A percentile compares a stretch with the other conserved stretches of the same genome.
phyloP scores from a whole-genome alignment of 2,113 vertebrate genomes.

The Pyxicephalus adspersus region DNA sequence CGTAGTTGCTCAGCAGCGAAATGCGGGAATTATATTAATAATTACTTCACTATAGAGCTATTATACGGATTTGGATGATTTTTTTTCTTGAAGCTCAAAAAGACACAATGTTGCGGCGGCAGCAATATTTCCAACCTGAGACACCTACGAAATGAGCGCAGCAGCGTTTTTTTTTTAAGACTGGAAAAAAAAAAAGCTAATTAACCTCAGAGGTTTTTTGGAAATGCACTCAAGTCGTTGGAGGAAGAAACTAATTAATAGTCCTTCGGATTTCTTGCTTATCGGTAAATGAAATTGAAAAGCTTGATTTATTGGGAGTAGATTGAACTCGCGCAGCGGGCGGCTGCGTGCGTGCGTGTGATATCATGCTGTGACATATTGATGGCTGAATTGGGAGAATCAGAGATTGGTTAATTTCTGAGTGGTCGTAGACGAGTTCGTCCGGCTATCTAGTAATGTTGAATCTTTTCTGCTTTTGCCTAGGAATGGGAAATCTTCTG shows the following conservation, averaged over 20 bases:
- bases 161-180: neutral
- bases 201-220: constrained; percentile 43
- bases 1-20: neutral
- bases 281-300: constrained; percentile 36
- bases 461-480: no score
- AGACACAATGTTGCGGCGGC: constrained; percentile 10
- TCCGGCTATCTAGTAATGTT: no score
- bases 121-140: constrained; percentile 10
- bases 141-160: neutral
- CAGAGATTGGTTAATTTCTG: no score
- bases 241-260: constrained; percentile 48
- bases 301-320: neutral
- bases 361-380: no score
- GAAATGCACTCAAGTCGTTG: constrained; percentile 4
- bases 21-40: neutral
- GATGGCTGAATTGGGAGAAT: no score
- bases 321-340: no score
- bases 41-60: neutral
- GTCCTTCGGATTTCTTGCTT: constrained; percentile 8
- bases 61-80: neutral
- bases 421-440: no score
- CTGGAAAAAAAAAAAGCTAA: constrained; percentile 27
- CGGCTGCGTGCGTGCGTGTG: no score
- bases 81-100: constrained; percentile 27
- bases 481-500: no score